Base-by-base conservation (phyloP, 2,888 invertebrate genomes). In the Drosophila borborema region DNA sequence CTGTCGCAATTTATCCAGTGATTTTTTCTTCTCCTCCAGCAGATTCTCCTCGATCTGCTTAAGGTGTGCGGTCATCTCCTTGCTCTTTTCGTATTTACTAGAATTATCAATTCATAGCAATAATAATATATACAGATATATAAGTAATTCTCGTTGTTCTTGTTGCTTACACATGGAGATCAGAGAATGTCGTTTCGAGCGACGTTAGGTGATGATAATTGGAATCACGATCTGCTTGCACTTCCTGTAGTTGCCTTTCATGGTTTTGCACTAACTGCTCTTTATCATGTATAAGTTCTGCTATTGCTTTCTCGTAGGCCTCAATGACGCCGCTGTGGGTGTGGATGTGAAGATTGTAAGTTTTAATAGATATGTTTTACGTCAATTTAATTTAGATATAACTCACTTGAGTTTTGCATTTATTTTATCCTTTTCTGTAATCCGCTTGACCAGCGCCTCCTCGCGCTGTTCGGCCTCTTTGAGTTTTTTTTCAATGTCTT, bases 261-360 rank as follows among this genome's bases (percentile, higher is more conserved):
- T 92, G 92, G 73, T 83, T 91, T 78, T 92, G 93, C 74, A 89
- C 90, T 67, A 92, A 72, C 78, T 95, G 94, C 91, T 96, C 96
- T 87, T 96, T 95, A 91, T 96, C 96, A 60, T 95, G 95, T 91
- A 96, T 95, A 76, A 96, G 94, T 81, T 96, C 95, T 8, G 96
- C 95, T 87, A 97, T 96, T 41, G 96, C 96, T 91, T 96, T 96
- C 91, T 97, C 96, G 93, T 96, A 97, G 81, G 96, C 96, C 84
- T 96, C 95, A 93, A 97, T 95, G 10, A 97, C 95, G 76, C 95
- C 95, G 93, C 96, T 96, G 93, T 45, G 10, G 3, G 18, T 18
- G 31, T 46, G 43, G 20, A n/a, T n/a, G n/a, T n/a, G n/a, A n/a
- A n/a, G n/a, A 38, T 20, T 36, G 4, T 14, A 10, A 20, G 8